Evolutionary conservation across 2,888 invertebrate species (phyloP), one percentile per base, ranked within the genome.

Genomic region (Nyleta sp.): DNA sequence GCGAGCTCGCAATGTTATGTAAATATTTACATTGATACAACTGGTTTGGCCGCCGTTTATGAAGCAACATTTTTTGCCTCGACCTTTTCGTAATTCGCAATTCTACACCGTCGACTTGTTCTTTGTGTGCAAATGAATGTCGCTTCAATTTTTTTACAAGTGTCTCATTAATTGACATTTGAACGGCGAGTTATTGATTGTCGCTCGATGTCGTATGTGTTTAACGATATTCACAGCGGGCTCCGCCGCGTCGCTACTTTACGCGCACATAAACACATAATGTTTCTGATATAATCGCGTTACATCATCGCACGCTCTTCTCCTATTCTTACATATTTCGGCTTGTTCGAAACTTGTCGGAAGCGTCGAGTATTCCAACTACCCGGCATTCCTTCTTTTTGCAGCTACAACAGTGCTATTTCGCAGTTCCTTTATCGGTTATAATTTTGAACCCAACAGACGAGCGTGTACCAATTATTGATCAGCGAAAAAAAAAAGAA

Each of bases 211-310:
- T 57, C 20, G 10, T 11, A 18, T 18, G 40, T 35, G 24, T 57
- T 59, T 20, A 60, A 60, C 33, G 59, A 60, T 60, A 60, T 70
- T 70, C 57, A 2, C 68, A 57, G 57, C 68, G 31, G 57, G 68
- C 20, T 57, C 57, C 31, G 18, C 15, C 13, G n/a, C 10, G 31
- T 17, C 17, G 46, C 18, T 57, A 57, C 48, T 68, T 68, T 48
- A 48, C 68, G 55, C 38, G 40, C 24, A 18, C 57, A 57, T 50
- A 57, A 59, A 48, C 31, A 59, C 57, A 44, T 71, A 52, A 71
- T 60, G 42, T 50, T 59, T 59, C 31, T 70, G 40, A 50, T 48
- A 50, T 59, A 59, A 70, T 70, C 70, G 42, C 50, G 35, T 70
- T 59, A 50, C 70, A 48, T 68, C 40, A 57, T 35, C 35, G 35